Conservation (phyloP, 2,113 vertebrate genomes). For the Corapipo altera region DNA sequence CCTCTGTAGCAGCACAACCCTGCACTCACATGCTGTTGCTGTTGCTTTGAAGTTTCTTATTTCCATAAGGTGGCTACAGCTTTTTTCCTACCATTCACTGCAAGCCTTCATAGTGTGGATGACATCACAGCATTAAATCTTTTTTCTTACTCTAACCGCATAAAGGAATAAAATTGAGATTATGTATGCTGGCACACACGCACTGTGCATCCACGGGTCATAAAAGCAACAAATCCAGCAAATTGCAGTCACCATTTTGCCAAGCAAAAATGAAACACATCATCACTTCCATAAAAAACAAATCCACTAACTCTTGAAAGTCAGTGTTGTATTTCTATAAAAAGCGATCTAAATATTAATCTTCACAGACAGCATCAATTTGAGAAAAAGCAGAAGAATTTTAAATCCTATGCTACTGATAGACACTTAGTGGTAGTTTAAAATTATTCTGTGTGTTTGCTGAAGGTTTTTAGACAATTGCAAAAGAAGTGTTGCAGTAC, state of each 20-base stretch:
- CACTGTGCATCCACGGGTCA: neutral
- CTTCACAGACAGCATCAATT: neutral
- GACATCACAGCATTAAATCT: neutral
- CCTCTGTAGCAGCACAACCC: neutral
- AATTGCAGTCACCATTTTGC: neutral
- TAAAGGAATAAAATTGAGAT: neutral
- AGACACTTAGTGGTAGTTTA: neutral
- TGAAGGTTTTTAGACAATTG: neutral
- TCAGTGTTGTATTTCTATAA: neutral
- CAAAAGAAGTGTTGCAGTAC: neutral
- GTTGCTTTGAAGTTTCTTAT: neutral
- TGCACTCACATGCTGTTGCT: neutral
- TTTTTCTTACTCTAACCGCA: neutral
- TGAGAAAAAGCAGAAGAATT: neutral
- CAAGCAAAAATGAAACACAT: constrained; percentile 1
- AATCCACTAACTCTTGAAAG: neutral
- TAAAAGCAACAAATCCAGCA: constrained; percentile 40
- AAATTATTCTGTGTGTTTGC: neutral
- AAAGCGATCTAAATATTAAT: neutral
- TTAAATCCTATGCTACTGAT: neutral
- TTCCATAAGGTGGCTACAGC: neutral
- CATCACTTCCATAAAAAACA: neutral
- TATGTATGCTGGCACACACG: neutral
- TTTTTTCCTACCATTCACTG: neutral
- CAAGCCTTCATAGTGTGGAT: neutral